A percentile compares a stretch with the other conserved stretches of the same genome.
Conservation (phyloP, 1,140 invertebrate genomes). For the Drosophila rhopaloa region DNA sequence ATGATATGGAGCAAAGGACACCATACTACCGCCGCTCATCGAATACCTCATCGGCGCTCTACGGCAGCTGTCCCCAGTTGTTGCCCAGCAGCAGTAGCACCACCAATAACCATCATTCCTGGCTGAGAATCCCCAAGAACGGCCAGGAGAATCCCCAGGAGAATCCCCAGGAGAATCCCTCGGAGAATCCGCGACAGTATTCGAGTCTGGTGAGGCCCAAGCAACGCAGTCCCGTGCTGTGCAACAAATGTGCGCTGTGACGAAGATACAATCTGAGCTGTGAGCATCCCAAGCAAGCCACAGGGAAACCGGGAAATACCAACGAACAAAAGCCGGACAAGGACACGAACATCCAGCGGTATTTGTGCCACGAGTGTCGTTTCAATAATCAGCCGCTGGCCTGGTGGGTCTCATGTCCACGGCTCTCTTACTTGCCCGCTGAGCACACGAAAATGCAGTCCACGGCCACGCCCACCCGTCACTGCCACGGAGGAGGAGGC, state of each 20-base stretch:
- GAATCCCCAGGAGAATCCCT: not conserved
- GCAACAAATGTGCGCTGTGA: slow-evolving; percentile 83
- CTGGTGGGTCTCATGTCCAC: slow-evolving; percentile 83
- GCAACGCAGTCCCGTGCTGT: slow-evolving; percentile 66
- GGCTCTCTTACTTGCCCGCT: slow-evolving; percentile 66
- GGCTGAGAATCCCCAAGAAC: slow-evolving; percentile 19
- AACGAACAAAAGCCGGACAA: not conserved
- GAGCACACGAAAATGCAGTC: slow-evolving; percentile 55
- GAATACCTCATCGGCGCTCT: slow-evolving; percentile 78
- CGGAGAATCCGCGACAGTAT: slow-evolving; percentile 37
- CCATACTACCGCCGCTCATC: slow-evolving; percentile 76
- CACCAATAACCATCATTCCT: slow-evolving; percentile 16
- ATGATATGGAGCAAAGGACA: slow-evolving; percentile 76
- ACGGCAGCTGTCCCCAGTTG: slow-evolving; percentile 79
- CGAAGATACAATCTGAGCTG: slow-evolving; percentile 84
- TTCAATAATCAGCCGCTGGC: slow-evolving; percentile 81
- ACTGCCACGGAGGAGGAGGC: slow-evolving; percentile 39
- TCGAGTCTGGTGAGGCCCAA: slow-evolving; percentile 64
- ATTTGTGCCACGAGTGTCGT: slow-evolving; percentile 74
- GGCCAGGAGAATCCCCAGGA: slow-evolving; percentile 4
- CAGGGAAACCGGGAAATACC: slow-evolving; percentile 1
- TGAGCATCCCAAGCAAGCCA: slow-evolving; percentile 66
- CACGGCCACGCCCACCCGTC: slow-evolving; percentile 28
- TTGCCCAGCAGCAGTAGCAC: slow-evolving; percentile 33
- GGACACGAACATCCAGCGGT: slow-evolving; percentile 39